phyloP scores from a whole-genome alignment of 1,140 invertebrate species.

The Dreissena polymorpha region DNA sequence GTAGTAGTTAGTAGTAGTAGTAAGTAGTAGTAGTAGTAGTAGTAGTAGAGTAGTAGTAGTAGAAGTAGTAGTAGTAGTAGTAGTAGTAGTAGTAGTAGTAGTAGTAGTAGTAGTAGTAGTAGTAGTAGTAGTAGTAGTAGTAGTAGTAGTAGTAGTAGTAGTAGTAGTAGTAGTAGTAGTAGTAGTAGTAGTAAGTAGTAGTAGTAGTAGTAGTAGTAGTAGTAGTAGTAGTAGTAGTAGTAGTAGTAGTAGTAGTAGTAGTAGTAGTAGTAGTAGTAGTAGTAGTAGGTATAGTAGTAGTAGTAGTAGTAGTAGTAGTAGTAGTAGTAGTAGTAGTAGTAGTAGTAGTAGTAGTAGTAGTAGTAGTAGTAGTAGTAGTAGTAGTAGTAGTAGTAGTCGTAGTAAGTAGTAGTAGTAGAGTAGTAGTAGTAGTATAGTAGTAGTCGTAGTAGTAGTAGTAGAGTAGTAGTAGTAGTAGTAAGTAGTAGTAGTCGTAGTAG shows the following conservation, averaged over 20 bases:
- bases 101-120: conserved; percentile 50
- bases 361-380: conserved; percentile 44
- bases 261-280: too few relatives aligned
- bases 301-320: conserved; percentile 38
- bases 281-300: too few relatives aligned
- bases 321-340: conserved; percentile 47
- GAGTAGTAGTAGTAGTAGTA: too few relatives aligned
- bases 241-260: conserved; percentile 2
- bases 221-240: conserved; percentile 17
- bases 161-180: conserved; percentile 43
- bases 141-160: conserved; percentile 52
- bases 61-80: conserved; percentile 19
- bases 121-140: conserved; percentile 50
- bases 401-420: too few relatives aligned
- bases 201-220: conserved; percentile 3
- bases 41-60: too few relatives aligned
- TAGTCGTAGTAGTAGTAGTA: too few relatives aligned
- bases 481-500: too few relatives aligned
- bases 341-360: conserved; percentile 46
- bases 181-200: too few relatives aligned
- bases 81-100: conserved; percentile 33
- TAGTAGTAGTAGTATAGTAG: too few relatives aligned
- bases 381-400: conserved; percentile 45
- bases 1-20: too few relatives aligned
- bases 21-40: too few relatives aligned